Conservation (phyloP, 2,888 invertebrate genomes). For the Campoplex capitator region DNA sequence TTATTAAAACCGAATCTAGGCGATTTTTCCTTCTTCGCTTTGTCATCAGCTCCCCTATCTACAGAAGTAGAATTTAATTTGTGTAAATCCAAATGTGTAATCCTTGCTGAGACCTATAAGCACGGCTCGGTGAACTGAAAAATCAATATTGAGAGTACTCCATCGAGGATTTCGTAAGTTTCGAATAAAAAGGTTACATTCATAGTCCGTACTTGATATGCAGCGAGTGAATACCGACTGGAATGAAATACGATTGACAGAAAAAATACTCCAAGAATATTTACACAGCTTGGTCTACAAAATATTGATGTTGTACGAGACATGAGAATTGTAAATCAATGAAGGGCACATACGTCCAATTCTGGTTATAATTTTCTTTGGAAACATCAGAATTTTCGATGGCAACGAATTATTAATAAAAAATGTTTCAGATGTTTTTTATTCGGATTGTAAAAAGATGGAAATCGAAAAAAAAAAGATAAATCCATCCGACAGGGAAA, state of each 20-base stretch:
- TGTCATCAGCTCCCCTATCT: not conserved
- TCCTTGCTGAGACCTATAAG: slow-evolving; percentile 7
- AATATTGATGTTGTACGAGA: not conserved
- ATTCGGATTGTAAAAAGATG: not conserved
- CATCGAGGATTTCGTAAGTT: slow-evolving; percentile 1
- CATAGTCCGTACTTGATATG: not conserved
- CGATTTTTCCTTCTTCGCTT: not conserved
- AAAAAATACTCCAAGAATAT: not conserved
- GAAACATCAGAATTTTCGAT: not conserved
- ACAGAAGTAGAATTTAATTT: slow-evolving; percentile 49
- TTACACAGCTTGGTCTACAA: not conserved
- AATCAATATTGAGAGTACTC: slow-evolving; percentile 37
- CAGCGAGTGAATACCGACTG: not conserved
- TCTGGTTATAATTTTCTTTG: slow-evolving; percentile 5
- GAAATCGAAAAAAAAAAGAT: not conserved
- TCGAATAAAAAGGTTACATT: not conserved
- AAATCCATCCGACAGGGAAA: not conserved
- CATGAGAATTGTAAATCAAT: not conserved
- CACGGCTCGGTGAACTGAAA: not conserved
- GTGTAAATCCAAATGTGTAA: slow-evolving; percentile 50
- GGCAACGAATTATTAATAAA: not conserved
- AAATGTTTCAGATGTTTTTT: not conserved
- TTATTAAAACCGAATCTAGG: not conserved
- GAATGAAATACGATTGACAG: not conserved
- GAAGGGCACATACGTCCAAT: not conserved